These are phyloP conservation scores for Gymnoscopelus microlampas DNA, from an alignment of 2,797 vertebrate genomes.

Conservation along the genomic window DNA sequence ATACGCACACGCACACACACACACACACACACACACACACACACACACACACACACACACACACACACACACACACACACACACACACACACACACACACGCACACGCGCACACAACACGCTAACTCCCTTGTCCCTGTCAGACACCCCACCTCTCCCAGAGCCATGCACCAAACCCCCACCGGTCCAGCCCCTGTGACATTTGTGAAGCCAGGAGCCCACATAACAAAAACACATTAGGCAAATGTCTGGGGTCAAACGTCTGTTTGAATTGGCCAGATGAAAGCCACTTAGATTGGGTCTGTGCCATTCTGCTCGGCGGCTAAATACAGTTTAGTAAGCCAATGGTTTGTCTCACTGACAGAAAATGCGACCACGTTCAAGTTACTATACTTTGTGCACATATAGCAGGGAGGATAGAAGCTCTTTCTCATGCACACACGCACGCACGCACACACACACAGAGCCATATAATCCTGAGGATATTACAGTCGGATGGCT, in stretches of 20 bases:
- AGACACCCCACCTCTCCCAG: slow-evolving; percentile 35
- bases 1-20: slow-evolving; percentile 36
- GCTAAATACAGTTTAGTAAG: slow-evolving; percentile 68
- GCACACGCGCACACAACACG: slow-evolving; percentile 48
- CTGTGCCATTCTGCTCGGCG: slow-evolving; percentile 71
- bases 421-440: too few species aligned
- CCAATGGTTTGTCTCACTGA: slow-evolving; percentile 62
- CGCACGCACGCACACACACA: slow-evolving; percentile 2
- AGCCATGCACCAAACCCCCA: slow-evolving; percentile 72
- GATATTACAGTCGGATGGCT: slow-evolving; percentile 54
- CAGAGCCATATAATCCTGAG: slow-evolving; percentile 44
- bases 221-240: slow-evolving; percentile 89
- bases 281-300: slow-evolving; percentile 80
- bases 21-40: slow-evolving; percentile 37
- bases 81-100: slow-evolving; percentile 34
- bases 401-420: slow-evolving; percentile 26
- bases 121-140: slow-evolving; percentile 47
- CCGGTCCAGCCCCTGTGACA: slow-evolving; percentile 77
- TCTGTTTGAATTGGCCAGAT: slow-evolving; percentile 86
- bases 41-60: slow-evolving; percentile 47
- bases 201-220: slow-evolving; percentile 83
- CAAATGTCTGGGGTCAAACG: slow-evolving; percentile 85
- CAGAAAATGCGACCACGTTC: slow-evolving; percentile 56
- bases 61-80: slow-evolving; percentile 42
- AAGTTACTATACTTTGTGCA: slow-evolving; percentile 36